Conservation (phyloP, 2,888 invertebrate species). For the Hymenopus coronatus region DNA sequence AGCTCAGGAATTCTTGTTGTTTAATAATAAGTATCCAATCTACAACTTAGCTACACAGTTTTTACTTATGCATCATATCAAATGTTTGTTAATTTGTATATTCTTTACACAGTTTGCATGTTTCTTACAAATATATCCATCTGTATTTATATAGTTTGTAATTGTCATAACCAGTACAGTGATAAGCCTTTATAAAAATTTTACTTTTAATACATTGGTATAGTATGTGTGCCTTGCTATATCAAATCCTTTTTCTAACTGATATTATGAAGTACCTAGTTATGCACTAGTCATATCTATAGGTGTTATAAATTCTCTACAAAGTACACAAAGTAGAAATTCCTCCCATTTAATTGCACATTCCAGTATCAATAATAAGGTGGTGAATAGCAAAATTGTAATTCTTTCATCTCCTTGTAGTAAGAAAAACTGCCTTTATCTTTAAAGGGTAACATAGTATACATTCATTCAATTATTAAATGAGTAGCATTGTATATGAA, state of each 20-base stretch:
- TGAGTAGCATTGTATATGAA: no score
- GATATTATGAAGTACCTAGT: not conserved
- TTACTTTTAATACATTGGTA: not conserved
- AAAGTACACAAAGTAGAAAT: not conserved
- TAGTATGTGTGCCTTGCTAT: not conserved
- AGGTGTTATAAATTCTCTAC: not conserved
- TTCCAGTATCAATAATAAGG: not conserved
- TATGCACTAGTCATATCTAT: not conserved
- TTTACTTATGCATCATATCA: not conserved
- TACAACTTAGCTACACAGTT: not conserved
- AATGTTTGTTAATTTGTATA: not conserved
- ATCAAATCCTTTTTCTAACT: not conserved
- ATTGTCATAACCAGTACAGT: not conserved
- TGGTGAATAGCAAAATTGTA: no score
- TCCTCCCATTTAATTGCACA: not conserved
- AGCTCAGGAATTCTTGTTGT: not conserved
- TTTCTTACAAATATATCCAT: not conserved
- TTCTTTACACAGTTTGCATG: not conserved
- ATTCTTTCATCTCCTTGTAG: no score
- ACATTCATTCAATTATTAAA: no score
- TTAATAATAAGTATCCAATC: not conserved
- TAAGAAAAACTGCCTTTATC: no score
- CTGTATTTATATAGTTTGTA: not conserved
- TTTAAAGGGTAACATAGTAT: no score
- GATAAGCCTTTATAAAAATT: not conserved